Conservation (phyloP, 1,140 invertebrate species). For the Drosophila kohkoa region DNA sequence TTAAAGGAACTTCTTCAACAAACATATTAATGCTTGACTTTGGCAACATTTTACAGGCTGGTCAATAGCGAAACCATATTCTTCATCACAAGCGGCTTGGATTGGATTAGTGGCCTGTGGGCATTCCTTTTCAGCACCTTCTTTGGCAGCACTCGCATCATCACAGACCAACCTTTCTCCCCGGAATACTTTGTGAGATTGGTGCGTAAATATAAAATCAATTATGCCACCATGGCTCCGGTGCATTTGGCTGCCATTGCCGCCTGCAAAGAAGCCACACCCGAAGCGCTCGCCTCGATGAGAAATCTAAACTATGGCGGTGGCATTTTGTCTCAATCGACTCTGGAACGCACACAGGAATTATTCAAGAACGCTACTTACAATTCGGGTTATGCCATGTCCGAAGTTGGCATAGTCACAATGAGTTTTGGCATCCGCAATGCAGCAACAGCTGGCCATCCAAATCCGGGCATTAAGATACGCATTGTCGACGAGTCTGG, state of each 20-base stretch:
- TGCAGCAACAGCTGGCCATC: slow-evolving; percentile 27
- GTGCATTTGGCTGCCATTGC: slow-evolving; percentile 41
- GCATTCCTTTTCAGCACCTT: slow-evolving; percentile 27
- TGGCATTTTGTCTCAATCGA: slow-evolving; percentile 2
- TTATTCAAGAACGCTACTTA: slow-evolving; percentile 21
- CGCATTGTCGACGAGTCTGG: slow-evolving; percentile 73
- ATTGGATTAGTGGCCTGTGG: slow-evolving; percentile 52
- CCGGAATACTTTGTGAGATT: slow-evolving; percentile 43
- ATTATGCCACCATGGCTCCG: slow-evolving; percentile 19
- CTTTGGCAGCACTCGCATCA: slow-evolving; percentile 38
- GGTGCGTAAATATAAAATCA: slow-evolving; percentile 53
- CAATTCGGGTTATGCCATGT: slow-evolving; percentile 28
- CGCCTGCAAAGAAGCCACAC: slow-evolving; percentile 29
- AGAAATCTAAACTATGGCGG: slow-evolving; percentile 23
- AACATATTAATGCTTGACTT: neutral
- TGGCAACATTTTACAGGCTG: slow-evolving; percentile 6
- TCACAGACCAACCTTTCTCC: slow-evolving; percentile 35
- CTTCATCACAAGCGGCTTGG: slow-evolving; percentile 33
- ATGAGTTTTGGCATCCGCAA: slow-evolving; percentile 27
- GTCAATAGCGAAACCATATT: slow-evolving; percentile 29
- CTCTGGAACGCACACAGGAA: slow-evolving; percentile 11
- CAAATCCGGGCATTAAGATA: slow-evolving; percentile 11
- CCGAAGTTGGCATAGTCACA: slow-evolving; percentile 27
- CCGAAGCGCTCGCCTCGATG: slow-evolving; percentile 15
- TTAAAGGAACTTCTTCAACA: neutral